Evolutionary conservation across 2,888 invertebrate species (phyloP).

Genomic region (Athalia rosae): DNA sequence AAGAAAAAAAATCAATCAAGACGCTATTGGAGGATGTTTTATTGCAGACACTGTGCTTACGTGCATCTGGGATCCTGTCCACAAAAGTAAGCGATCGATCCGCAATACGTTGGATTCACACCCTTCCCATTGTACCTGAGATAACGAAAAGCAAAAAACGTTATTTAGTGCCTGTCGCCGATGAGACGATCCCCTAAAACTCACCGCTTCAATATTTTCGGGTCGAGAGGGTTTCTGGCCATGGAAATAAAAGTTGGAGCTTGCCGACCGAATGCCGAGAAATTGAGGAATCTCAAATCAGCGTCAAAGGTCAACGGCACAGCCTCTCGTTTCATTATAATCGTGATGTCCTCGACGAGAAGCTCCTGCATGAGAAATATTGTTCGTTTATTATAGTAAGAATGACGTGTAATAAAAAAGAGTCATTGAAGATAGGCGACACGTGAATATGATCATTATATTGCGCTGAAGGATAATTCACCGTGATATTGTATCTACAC

Average conservation of each 20-base stretch:
- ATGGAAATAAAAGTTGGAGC: constrained; percentile 79
- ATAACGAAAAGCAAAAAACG: not conserved
- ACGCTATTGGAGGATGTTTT: no score
- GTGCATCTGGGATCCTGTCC: constrained; percentile 78
- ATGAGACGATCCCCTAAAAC: not conserved
- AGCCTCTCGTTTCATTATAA: constrained; percentile 75
- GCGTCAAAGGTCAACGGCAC: constrained; percentile 79
- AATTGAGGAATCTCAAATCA: constrained; percentile 78
- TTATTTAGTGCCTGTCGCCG: not conserved
- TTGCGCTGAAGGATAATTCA: constrained; percentile 15
- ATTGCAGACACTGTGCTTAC: constrained; percentile 71
- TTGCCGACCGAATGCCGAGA: constrained; percentile 76
- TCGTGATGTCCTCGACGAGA: constrained; percentile 75
- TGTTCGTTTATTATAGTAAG: constrained; percentile 14
- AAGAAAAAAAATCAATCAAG: no score
- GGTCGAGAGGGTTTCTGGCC: constrained; percentile 78
- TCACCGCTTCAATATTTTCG: constrained; percentile 71
- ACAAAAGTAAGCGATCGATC: constrained; percentile 80
- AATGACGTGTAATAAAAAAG: no score
- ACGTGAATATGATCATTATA: constrained; percentile 6
- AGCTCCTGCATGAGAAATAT: constrained; percentile 72
- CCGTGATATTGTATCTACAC: not conserved
- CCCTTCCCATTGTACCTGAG: constrained; percentile 69
- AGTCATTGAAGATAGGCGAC: no score
- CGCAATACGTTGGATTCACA: constrained; percentile 69